Percentiles rank a stretch among this genome's conserved stretches.
These are phyloP conservation scores for Trematomus loennbergii DNA, from an alignment of 2,113 vertebrate genomes.

Conservation along the genomic window DNA sequence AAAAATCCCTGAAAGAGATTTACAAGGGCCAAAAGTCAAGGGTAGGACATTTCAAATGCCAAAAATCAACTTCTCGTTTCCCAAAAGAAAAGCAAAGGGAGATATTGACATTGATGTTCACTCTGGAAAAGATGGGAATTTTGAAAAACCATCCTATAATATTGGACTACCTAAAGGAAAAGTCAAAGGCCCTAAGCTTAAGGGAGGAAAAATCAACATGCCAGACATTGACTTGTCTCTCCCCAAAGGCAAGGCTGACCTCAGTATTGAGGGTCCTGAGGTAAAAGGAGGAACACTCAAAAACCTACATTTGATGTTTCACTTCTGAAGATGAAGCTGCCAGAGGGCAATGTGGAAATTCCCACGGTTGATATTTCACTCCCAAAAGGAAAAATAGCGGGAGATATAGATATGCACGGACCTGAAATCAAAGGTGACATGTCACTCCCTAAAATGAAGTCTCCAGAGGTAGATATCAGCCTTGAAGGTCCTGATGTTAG, in stretches of 20 bases:
- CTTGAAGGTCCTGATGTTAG: conserved; percentile 16
- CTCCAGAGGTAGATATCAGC: conserved; percentile 9
- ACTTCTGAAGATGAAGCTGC: conserved; percentile 53
- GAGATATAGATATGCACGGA: conserved; percentile 44
- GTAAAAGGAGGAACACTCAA: conserved; percentile 64
- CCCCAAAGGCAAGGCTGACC: conserved; percentile 46
- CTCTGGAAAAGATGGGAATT: conserved; percentile 66
- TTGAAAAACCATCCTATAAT: conserved; percentile 40
- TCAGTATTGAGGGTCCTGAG: conserved; percentile 38
- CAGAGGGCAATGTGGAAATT: conserved; percentile 15
- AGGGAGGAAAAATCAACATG: conserved; percentile 52
- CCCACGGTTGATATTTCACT: conserved; percentile 47
- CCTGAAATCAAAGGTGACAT: conserved; percentile 68
- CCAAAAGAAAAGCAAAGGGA: conserved; percentile 61
- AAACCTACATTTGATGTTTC: conserved; percentile 60
- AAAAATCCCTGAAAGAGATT: conserved; percentile 49
- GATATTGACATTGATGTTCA: conserved; percentile 54
- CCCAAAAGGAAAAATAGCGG: conserved; percentile 55
- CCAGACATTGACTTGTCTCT: conserved; percentile 56
- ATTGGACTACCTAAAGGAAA: neutral
- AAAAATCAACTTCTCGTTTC: conserved; percentile 52
- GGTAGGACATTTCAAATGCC: conserved; percentile 52
- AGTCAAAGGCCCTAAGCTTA: conserved; percentile 34
- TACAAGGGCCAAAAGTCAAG: conserved; percentile 62
- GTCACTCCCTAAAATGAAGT: conserved; percentile 64